Conservation (phyloP, 2,113 vertebrate genomes). For the Galeopterus variegatus region DNA sequence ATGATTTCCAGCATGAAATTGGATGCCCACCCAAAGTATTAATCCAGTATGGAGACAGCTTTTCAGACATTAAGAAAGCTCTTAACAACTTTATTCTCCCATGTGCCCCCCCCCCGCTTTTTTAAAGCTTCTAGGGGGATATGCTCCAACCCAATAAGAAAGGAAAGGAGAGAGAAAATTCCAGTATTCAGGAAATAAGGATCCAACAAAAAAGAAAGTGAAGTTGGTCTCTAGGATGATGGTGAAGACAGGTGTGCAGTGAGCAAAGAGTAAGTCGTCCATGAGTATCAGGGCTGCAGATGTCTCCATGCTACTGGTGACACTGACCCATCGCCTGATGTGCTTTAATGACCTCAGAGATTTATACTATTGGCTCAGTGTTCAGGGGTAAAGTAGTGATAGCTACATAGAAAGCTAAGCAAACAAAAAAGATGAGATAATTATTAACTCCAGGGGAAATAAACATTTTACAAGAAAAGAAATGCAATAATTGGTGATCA, state of each 20-base stretch:
- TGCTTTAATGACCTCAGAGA: neutral
- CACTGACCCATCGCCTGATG: neutral
- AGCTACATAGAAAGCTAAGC: neutral
- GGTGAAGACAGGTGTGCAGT: too few species aligned
- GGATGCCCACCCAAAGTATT: neutral
- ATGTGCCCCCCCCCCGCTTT: neutral
- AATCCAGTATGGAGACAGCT: neutral
- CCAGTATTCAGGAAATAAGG: neutral
- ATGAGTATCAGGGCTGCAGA: rapidly evolving
- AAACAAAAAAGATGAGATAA: slow-evolving; percentile 23
- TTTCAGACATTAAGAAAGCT: neutral
- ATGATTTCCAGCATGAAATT: neutral
- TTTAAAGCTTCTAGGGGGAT: neutral
- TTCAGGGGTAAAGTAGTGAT: neutral
- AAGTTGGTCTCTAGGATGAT: neutral
- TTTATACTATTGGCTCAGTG: neutral
- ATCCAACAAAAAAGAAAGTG: neutral
- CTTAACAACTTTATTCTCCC: neutral
- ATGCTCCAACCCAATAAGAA: neutral
- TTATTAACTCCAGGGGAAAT: neutral
- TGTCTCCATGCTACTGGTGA: rapidly evolving
- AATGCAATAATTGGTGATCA: neutral
- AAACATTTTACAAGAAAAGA: slow-evolving; percentile 47
- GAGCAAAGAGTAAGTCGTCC: neutral
- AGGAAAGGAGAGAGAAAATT: neutral